Evolutionary conservation across 1,140 invertebrate species (phyloP), one percentile per base, ranked within the genome.

Genomic region (Apocrypta bakeri): DNA sequence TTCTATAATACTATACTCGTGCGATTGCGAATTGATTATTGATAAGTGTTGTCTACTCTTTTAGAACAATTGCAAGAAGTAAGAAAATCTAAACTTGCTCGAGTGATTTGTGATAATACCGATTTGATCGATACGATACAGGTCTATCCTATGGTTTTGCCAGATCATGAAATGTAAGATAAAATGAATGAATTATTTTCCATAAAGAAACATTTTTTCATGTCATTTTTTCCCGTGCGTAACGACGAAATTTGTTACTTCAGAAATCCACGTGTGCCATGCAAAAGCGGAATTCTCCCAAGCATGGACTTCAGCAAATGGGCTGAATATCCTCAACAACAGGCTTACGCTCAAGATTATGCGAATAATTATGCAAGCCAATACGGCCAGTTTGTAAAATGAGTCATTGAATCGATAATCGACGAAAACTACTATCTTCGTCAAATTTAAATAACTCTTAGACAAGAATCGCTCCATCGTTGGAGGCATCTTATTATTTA

Each of bases 81-180:
- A 74, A 94, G 97, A 78, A 98, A 98, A 90, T 92, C 95, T 0
- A 95, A 95, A 85, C 92, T 99, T 0, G 95, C 98, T 0, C 94
- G 97, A 82, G 92, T 99, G 56, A 96, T 99, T 77, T 99, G 98
- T 90, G 97, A 99, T 89, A 99, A 99, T 88, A 98, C 97, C 1
- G 98, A 99, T 90, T 93, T 97, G 42, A 96, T 98, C 72, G 96
- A 97, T 86, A 97, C 96, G 0, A 96, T 99, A 82, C 98, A 99
- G 91, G 94, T 97, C 24, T 98, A 98, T 91, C 97, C 98, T 0
- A 98, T 99, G 95, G 95, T 98, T 0, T 91, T 98, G 84, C 96
- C 97, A 0, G 97, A 98, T 93, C 96, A 97, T 89, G 96, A 97
- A 94, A 94, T 98, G 97, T 98, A 93, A 95, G 95, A 37, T 71